A percentile compares a stretch with the other conserved stretches of the same genome.
Evolutionary conservation across 2,113 vertebrate genomes (phyloP).

Genomic region (Octodon degus): DNA sequence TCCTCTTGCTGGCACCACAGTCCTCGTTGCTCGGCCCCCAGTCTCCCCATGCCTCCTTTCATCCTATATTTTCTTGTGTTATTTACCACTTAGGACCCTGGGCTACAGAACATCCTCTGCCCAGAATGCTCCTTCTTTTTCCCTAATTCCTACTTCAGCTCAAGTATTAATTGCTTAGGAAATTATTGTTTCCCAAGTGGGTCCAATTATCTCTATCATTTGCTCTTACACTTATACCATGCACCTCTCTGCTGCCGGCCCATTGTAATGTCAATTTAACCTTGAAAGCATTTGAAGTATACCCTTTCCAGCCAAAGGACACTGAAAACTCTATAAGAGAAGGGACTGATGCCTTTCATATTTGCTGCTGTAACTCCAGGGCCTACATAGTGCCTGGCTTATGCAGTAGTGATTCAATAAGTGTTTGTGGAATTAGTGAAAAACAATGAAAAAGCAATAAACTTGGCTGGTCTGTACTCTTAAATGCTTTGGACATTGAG

Average conservation of each 20-base stretch:
- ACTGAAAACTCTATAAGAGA: background rate
- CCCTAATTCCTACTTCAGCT: background rate
- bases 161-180: background rate
- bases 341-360: background rate
- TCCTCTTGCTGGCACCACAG: background rate
- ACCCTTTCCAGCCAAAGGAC: background rate
- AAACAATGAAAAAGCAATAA: background rate
- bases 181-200: background rate
- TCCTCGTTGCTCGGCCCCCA: background rate
- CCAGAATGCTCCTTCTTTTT: background rate
- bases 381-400: background rate
- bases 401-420: background rate
- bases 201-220: background rate
- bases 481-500: background rate
- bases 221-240: background rate
- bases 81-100: background rate
- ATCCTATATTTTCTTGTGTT: background rate
- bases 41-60: background rate
- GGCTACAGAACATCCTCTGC: background rate
- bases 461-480: background rate
- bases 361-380: background rate
- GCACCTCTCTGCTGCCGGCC: background rate
- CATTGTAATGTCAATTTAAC: background rate
- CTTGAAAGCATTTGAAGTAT: background rate
- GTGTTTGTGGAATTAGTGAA: background rate